These are phyloP conservation scores for Tapirus indicus DNA, from an alignment of 2,797 vertebrate species.

Conservation along the genomic window DNA sequence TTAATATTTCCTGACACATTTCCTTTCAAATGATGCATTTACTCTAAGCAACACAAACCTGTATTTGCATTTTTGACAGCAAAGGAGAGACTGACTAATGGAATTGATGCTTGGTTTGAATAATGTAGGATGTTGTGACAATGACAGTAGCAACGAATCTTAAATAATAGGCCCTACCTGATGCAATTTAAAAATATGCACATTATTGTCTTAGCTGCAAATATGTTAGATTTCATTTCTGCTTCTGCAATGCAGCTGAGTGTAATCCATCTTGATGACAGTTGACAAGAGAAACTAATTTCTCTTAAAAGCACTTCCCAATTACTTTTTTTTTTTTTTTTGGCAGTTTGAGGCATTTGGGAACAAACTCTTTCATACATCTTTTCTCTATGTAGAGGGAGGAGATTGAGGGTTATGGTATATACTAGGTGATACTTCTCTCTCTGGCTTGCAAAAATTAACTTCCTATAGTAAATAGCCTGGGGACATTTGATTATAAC, in stretches of 20 bases:
- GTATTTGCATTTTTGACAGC: conserved; percentile 89
- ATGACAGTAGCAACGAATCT: conserved; percentile 85
- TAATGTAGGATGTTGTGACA: conserved; percentile 89
- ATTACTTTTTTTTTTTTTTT: conserved; percentile 68
- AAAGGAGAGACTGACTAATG: conserved; percentile 87
- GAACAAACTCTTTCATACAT: not conserved
- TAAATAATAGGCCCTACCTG: conserved; percentile 87
- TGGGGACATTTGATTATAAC: not conserved
- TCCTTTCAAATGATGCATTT: conserved; percentile 83
- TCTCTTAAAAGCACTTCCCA: conserved; percentile 83
- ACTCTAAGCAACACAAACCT: conserved; percentile 78
- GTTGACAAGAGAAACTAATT: conserved; percentile 83
- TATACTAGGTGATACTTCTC: not conserved
- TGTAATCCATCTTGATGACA: conserved; percentile 86
- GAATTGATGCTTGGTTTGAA: conserved; percentile 87
- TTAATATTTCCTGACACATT: conserved; percentile 84
- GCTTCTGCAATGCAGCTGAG: conserved; percentile 71
- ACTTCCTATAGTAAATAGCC: not conserved
- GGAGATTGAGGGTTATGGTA: not conserved
- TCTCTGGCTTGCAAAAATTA: not conserved
- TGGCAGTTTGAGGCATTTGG: conserved; percentile 54
- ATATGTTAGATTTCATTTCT: conserved; percentile 79
- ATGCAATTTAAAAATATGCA: conserved; percentile 86
- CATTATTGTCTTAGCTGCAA: conserved; percentile 83
- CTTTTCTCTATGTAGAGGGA: not conserved